Percentiles rank a stretch among this genome's conserved stretches.
Conservation (phyloP, 2,113 vertebrate species). For the Piprites chloris region DNA sequence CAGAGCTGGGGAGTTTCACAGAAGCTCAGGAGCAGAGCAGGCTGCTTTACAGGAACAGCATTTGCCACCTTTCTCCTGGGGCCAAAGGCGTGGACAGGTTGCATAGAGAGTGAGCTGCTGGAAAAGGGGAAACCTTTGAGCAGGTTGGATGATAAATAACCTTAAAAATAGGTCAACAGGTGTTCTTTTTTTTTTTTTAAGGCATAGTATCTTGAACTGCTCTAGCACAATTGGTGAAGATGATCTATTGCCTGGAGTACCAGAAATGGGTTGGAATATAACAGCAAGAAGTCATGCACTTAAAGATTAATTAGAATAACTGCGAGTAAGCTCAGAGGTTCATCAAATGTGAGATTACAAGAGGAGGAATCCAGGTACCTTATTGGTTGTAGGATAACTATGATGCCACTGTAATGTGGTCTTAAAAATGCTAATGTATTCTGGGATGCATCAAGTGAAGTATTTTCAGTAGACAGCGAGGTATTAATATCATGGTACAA, state of each 20-base stretch:
- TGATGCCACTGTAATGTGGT: background rate
- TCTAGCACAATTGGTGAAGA: background rate
- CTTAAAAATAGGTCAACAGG: background rate
- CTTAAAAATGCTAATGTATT: conserved; percentile 61
- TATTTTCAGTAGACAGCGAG: background rate
- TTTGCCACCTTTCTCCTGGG: background rate
- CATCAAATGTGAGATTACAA: conserved; percentile 26
- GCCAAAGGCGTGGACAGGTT: background rate
- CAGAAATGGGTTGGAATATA: conserved; percentile 1
- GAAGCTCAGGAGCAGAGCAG: background rate
- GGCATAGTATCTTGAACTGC: background rate
- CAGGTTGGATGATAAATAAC: background rate
- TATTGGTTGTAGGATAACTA: conserved; percentile 18
- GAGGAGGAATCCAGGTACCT: background rate
- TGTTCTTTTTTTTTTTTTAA: background rate
- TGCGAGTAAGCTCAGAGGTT: background rate
- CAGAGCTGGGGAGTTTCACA: rapidly evolving
- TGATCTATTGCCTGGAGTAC: conserved; percentile 4
- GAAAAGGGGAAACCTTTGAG: background rate
- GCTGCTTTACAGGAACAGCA: background rate
- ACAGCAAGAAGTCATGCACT: conserved; percentile 40
- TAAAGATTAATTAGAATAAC: conserved; percentile 58
- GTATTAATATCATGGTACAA: conserved; percentile 35
- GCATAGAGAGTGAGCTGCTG: background rate
- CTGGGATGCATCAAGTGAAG: conserved; percentile 16